Base-by-base conservation (phyloP, 2,888 invertebrate species). In the Tinea pellionella region DNA sequence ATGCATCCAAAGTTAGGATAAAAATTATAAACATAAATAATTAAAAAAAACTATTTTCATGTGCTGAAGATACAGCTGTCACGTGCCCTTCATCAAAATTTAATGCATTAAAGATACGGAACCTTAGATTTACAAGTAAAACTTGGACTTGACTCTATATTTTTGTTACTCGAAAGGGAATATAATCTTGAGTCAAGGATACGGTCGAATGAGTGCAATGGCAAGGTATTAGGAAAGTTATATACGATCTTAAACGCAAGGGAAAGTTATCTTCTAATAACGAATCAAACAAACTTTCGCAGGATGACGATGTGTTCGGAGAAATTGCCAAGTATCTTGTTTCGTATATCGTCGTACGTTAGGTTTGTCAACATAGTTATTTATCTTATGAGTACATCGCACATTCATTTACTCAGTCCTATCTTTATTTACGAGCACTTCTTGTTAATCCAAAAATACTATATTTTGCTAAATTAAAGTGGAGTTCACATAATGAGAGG, bases 211-310 rank as follows among this genome's bases (percentile, higher is more conserved):
- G 74, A 68, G 70, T 72, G 75, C 81, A 84, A 84, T 83, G 78
- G 78, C 69, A 68, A 74, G 74, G 81, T 86, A 86, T 85, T 85
- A 85, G 72, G 77, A 85, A 86, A 86, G 80, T 86, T 86, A 72
- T 76, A 73, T 74, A 41, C 75, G 78, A 80, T 81, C 75, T 76
- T 77, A 77, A 74, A 78, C 75, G 73, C 66, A 65, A 66, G 75
- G 72, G 71, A 72, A 75, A 80, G 69, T 82, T 78, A 67, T 65
- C 67, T 73, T 70, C 73, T 74, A 73, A 81, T 84, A 83, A 83
- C 77, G 73, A 59, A 59, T 47, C 43, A 47, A 24, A 29, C 30
- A 13, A 59, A 47, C 43, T 59, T 59, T 16, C 7, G 41, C 4
- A 19, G 15, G 57, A 57, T 55, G 47, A 47, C 18, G 47, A 47